A percentile compares a stretch with the other conserved stretches of the same genome.
phyloP scores from a whole-genome alignment of 2,113 vertebrate species.

The Caloenas nicobarica region DNA sequence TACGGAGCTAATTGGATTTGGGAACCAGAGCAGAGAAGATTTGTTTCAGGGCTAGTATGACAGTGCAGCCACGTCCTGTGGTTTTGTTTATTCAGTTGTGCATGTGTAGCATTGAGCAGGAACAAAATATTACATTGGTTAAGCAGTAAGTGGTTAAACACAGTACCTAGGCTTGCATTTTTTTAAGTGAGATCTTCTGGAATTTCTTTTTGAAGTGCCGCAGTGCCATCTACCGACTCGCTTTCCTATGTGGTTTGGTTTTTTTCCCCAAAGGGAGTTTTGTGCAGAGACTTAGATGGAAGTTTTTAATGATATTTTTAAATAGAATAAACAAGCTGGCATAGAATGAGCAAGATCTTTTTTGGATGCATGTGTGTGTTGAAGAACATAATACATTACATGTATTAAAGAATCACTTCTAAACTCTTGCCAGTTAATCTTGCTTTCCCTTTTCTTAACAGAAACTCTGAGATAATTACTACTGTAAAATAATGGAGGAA shows the following conservation, averaged over 20 bases:
- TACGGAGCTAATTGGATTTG: background rate
- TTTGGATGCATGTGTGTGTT: background rate
- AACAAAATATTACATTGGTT: slow-evolving; percentile 64
- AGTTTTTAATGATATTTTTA: background rate
- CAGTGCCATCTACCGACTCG: slow-evolving; percentile 75
- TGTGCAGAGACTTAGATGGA: background rate
- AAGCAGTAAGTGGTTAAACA: slow-evolving; percentile 67
- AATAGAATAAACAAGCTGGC: background rate
- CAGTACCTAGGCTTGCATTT: slow-evolving; percentile 32
- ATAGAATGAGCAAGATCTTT: background rate
- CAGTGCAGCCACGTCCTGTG: slow-evolving; percentile 20
- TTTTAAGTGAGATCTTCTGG: slow-evolving; percentile 27
- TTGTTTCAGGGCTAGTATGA: background rate
- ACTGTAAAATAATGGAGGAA: background rate
- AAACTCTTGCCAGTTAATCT: background rate
- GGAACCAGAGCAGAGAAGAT: background rate
- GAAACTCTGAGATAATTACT: background rate
- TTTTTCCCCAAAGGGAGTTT: background rate
- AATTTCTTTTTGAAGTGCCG: slow-evolving; percentile 57
- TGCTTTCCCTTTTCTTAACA: background rate
- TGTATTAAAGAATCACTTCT: background rate
- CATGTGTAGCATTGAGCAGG: slow-evolving; percentile 59
- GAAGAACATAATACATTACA: background rate
- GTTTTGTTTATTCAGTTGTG: slow-evolving; percentile 61
- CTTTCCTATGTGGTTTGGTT: background rate